Base-by-base conservation (phyloP, 1,140 invertebrate species). In the Tetranychus cinnabarinus region DNA sequence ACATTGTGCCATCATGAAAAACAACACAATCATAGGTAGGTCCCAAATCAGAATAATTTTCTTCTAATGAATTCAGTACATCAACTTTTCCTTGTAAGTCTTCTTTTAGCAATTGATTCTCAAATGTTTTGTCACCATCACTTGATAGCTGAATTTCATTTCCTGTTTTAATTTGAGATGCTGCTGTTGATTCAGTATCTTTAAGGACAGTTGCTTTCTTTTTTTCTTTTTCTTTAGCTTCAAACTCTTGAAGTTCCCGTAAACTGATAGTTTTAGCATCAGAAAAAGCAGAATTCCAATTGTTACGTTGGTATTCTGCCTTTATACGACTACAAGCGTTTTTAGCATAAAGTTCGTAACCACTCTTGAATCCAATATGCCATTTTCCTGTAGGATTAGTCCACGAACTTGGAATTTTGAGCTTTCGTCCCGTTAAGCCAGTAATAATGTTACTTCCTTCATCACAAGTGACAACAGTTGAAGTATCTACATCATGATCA, bases 11-110 rank as follows among this genome's bases (percentile, higher is more conserved):
- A 78, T 90, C 83, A 71, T 93, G 78, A 72, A 88, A 97, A 12
- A 97, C 79, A 59, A 98, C 77, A 77, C 88, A 91, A 72, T 98
- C 93, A 73, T 85, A 92, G 12, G 86, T 81, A 33, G 89, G 88
- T 34, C 90, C 88, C 60, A 81, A 70, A 73, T 96, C 88, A 62
- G 72, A 76, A 34, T 36, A 15, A 69, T 91, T 89, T 72, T 95
- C 96, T 66, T 97, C 92, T 56, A 84, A 61, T 45, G 65, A 69
- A 63, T 78, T 84, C 34, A 97, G 74, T 58, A 88, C 76, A 66
- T 97, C 92, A 42, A 95, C 73, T 69, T 82, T 80, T 23, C 82
- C 79, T 68, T 93, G 88, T 2, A 90, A 70, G 69, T 98, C 87
- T 71, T 97, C 92, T 70, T 89, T 89, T 36, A 79, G 72, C 7